Base-by-base conservation (phyloP, 2,888 invertebrate genomes). In the Dexiosoma caninum region DNA sequence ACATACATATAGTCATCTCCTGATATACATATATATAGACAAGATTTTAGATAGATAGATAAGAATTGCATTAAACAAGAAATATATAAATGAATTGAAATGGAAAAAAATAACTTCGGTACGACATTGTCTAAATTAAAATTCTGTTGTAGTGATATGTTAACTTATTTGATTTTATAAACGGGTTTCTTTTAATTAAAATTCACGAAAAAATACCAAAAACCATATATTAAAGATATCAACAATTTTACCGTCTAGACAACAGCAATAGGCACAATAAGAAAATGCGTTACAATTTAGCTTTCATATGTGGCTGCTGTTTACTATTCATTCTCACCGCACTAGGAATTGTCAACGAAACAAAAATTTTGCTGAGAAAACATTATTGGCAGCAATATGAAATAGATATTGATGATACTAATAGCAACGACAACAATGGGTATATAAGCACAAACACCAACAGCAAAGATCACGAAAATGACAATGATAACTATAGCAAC, bases 321-420 rank as follows among this genome's bases (percentile, higher is more conserved):
- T 78, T 84, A 14, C 67, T 85, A 12, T 77, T 84, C 67, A 81
- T 83, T 44, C 79, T 84, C 23, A 83, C 83, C 16, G 84, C 85
- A 12, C 78, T 85, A 37, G 84, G 84, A 49, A 85, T 84, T 70
- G 84, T 84, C 23, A 84, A 84, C 40, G 85, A 85, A 78, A 82
- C 84, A 21, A 85, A 85, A 75, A 83, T 84, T 57, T 40, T 81
- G 84, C 62, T 83, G 83, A 60, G 84, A 85, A 70, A 84, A 83
- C 75, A 66, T 42, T 84, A 83, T 81, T 86, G 84, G 85, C 42
- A 6, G 40, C 21, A 53, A 9, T 77, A 85, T 83, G 42, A 83
- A 37, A 72, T 84, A 5, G 30, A 32, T 23, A 53, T 21, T 14
- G 30, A 1, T 46, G 84, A 83, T 19, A 80, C 14, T 10, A 62